Evolutionary conservation across 2,888 invertebrate genomes (phyloP).

Genomic region (Meteorus colon): DNA sequence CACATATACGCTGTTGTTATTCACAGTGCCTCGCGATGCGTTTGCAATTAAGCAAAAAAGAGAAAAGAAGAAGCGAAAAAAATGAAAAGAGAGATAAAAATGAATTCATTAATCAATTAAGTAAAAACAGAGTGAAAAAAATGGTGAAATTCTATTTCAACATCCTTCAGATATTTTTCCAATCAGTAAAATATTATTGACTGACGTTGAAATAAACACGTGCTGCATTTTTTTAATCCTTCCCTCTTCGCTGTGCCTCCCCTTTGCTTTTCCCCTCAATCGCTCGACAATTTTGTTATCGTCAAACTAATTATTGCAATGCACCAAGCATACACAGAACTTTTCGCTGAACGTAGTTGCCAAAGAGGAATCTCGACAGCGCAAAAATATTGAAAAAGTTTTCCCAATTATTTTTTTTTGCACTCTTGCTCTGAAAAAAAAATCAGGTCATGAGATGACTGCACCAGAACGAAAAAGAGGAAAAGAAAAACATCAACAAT

Average conservation of each 20-base stretch:
- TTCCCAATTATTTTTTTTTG: slow-evolving; percentile 7
- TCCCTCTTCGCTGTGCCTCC: background rate
- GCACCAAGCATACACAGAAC: slow-evolving; percentile 2
- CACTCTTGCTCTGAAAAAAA: background rate
- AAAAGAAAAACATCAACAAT: slow-evolving; percentile 4
- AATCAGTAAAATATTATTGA: slow-evolving; percentile 13
- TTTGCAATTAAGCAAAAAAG: slow-evolving; percentile 11
- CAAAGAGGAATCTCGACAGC: background rate
- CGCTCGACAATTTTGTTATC: background rate
- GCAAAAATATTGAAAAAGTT: slow-evolving; percentile 16
- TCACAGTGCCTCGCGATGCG: slow-evolving; percentile 39
- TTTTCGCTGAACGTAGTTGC: slow-evolving; percentile 1
- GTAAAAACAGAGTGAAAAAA: background rate
- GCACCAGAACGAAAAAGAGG: background rate
- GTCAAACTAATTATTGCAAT: slow-evolving; percentile 2
- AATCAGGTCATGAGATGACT: slow-evolving; percentile 8
- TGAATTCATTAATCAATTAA: slow-evolving; percentile 11
- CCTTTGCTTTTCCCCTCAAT: background rate
- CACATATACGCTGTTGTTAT: slow-evolving; percentile 36
- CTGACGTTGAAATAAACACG: background rate
- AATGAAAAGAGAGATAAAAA: background rate
- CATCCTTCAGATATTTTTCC: slow-evolving; percentile 16
- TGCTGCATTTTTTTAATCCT: background rate
- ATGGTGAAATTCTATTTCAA: slow-evolving; percentile 10
- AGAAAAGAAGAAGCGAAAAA: background rate